Conservation (phyloP, 2,113 vertebrate genomes). For the Cebidichthys violaceus region DNA sequence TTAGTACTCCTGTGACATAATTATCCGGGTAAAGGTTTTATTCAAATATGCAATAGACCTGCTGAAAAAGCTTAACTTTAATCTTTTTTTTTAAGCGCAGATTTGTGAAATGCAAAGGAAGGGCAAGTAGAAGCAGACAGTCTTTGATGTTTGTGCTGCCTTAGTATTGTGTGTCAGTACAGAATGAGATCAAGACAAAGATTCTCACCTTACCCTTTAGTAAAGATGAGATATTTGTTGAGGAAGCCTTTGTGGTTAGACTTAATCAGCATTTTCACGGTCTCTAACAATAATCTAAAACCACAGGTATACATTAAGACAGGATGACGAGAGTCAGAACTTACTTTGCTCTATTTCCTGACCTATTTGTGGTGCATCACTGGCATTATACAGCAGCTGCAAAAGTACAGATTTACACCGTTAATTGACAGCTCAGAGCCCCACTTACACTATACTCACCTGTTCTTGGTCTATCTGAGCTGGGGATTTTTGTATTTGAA, state of each 20-base stretch:
- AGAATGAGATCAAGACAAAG: conserved; percentile 75
- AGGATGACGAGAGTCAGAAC: conserved; percentile 74
- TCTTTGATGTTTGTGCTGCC: conserved; percentile 75
- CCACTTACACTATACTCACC: conserved; percentile 7
- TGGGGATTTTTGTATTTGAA: not conserved
- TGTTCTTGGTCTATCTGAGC: not conserved
- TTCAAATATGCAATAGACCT: conserved; percentile 77
- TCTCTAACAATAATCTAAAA: conserved; percentile 77
- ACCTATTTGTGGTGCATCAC: conserved; percentile 76
- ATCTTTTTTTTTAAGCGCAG: conserved; percentile 53
- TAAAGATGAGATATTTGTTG: conserved; percentile 75
- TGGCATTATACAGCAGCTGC: conserved; percentile 60
- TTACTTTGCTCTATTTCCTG: conserved; percentile 76
- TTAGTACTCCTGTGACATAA: conserved; percentile 68
- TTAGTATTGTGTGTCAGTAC: conserved; percentile 63
- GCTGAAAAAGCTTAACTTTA: conserved; percentile 70
- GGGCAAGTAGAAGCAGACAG: conserved; percentile 49
- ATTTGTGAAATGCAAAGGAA: conserved; percentile 68
- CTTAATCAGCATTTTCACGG: conserved; percentile 77
- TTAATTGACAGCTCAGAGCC: conserved; percentile 41
- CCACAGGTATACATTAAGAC: conserved; percentile 73
- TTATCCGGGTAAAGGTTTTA: conserved; percentile 69
- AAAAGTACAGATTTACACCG: conserved; percentile 52
- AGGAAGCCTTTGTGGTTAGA: conserved; percentile 79
- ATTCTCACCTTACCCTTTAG: conserved; percentile 68